Percentiles rank a stretch among this genome's conserved stretches.
Evolutionary conservation across 2,888 invertebrate species (phyloP).

Genomic region (Tachina lurida): DNA sequence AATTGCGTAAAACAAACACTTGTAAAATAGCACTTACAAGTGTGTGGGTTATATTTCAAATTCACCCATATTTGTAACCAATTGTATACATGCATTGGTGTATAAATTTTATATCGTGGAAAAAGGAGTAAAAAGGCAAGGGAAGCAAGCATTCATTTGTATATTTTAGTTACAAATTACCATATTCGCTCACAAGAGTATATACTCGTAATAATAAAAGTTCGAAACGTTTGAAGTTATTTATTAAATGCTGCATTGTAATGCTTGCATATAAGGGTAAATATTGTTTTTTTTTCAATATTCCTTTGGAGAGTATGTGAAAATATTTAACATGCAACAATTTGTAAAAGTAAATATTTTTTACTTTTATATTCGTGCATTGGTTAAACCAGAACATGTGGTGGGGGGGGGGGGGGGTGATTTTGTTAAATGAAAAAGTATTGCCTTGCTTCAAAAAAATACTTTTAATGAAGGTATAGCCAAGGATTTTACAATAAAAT

Average conservation of each 20-base stretch:
- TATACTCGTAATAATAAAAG: neutral
- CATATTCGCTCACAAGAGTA: neutral
- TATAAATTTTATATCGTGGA: neutral
- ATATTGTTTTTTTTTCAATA: neutral
- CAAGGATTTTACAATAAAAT: no score
- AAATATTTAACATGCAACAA: constrained; percentile 60
- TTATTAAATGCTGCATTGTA: constrained; percentile 75
- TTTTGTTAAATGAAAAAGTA: neutral
- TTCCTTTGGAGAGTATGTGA: constrained; percentile 29
- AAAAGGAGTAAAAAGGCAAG: neutral
- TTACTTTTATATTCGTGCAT: constrained; percentile 14
- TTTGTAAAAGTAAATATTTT: constrained; percentile 59
- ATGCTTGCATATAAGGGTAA: neutral
- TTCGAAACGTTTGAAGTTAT: neutral
- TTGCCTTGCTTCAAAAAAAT: neutral
- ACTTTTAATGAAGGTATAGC: no score
- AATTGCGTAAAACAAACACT: constrained; percentile 50
- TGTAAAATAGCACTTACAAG: neutral
- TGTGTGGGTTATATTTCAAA: constrained; percentile 14
- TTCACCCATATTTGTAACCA: neutral
- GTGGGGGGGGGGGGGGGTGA: no score
- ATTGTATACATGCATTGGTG: neutral
- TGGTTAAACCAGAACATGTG: neutral
- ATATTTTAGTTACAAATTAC: constrained; percentile 16
- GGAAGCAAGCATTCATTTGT: constrained; percentile 12